These are phyloP conservation scores for Synchiropus splendidus DNA, from an alignment of 2,113 vertebrate species.

Conservation along the genomic window DNA sequence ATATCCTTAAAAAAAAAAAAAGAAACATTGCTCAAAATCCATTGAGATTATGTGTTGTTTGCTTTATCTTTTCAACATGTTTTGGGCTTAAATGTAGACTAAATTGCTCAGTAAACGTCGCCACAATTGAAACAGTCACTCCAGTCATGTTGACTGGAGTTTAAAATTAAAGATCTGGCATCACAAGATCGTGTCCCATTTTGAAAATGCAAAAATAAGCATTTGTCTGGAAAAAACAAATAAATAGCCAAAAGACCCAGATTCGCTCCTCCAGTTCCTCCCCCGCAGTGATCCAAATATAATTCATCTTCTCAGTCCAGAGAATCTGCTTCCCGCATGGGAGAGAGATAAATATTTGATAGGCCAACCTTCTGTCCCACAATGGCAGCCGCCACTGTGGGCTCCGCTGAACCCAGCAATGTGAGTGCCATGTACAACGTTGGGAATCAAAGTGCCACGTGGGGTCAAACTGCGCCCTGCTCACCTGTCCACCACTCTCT, in stretches of 20 bases:
- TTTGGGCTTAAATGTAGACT: no score
- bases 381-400: conserved; percentile 22
- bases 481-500: conserved; percentile 43
- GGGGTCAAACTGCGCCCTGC: conserved; percentile 19
- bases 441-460: conserved; percentile 41
- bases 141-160: no score
- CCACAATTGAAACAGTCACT: no score
- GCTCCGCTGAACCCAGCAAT: conserved; percentile 13
- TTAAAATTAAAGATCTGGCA: no score
- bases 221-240: conserved; percentile 4
- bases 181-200: no score
- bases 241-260: conserved; percentile 8
- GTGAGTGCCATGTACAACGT: conserved; percentile 21
- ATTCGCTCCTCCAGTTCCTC: conserved; percentile 19
- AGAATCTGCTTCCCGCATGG: conserved; percentile 34
- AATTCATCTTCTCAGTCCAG: conserved; percentile 39
- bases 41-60: no score
- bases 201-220: no score
- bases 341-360: conserved; percentile 63
- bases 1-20: no score
- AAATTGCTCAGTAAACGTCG: no score
- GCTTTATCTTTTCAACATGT: no score
- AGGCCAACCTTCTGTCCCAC: conserved; percentile 30
- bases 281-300: conserved; percentile 26
- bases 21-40: no score